Conservation (phyloP, 2,888 invertebrate genomes). For the Diaphora mendica region DNA sequence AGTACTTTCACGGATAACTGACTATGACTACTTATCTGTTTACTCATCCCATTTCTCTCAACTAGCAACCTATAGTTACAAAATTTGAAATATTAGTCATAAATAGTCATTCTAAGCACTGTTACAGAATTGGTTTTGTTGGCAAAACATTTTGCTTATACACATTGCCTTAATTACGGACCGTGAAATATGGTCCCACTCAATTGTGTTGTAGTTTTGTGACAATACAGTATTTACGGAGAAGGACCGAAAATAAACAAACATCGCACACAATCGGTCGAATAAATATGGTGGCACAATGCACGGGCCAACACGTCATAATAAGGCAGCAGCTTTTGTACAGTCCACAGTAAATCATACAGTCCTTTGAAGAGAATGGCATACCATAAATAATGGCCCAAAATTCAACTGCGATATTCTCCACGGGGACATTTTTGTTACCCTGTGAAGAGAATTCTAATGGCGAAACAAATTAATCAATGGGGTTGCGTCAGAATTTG, state of each 20-base stretch:
- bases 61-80: slow-evolving; percentile 23
- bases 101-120: slow-evolving; percentile 14
- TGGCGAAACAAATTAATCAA: slow-evolving; percentile 82
- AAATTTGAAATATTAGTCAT: slow-evolving; percentile 12
- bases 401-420: slow-evolving; percentile 76
- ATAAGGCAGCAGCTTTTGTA: slow-evolving; percentile 84
- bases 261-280: slow-evolving; percentile 78
- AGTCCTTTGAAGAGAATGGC: slow-evolving; percentile 83
- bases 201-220: slow-evolving; percentile 74
- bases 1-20: slow-evolving; percentile 67
- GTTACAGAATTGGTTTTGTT: slow-evolving; percentile 54
- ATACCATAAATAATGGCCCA: slow-evolving; percentile 81
- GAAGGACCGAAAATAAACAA: slow-evolving; percentile 85
- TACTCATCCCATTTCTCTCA: slow-evolving; percentile 48
- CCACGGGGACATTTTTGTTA: slow-evolving; percentile 72
- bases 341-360: slow-evolving; percentile 82
- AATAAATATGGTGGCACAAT: slow-evolving; percentile 83
- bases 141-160: slow-evolving; percentile 65
- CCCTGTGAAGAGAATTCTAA: slow-evolving; percentile 77
- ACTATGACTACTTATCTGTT: slow-evolving; percentile 55
- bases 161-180: slow-evolving; percentile 70
- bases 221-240: slow-evolving; percentile 81
- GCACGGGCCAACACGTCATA: slow-evolving; percentile 83
- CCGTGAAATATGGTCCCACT: slow-evolving; percentile 79
- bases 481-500: slow-evolving; percentile 70